Conservation (phyloP, 2,888 invertebrate genomes). For the Lepidocyrtoides sp. region DNA sequence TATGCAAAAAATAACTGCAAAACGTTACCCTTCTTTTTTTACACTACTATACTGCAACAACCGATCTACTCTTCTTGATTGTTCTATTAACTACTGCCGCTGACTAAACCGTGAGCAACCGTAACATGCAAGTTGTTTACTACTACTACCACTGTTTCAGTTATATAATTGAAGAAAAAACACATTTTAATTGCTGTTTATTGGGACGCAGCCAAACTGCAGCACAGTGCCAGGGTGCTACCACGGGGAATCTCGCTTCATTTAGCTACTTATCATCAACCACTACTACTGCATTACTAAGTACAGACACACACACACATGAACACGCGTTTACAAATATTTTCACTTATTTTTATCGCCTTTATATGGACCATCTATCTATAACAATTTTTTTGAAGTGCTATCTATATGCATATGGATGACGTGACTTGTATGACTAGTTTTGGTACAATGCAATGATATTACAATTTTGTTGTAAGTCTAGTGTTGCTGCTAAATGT, state of each 20-base stretch:
- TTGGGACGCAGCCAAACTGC: slow-evolving; percentile 24
- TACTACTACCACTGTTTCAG: neutral
- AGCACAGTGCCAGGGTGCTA: neutral
- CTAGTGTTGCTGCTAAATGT: slow-evolving; percentile 20
- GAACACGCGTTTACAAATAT: neutral
- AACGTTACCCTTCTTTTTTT: neutral
- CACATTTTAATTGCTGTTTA: slow-evolving; percentile 7
- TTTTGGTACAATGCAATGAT: neutral
- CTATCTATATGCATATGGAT: neutral
- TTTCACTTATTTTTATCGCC: neutral
- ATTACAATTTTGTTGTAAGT: neutral
- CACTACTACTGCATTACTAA: neutral
- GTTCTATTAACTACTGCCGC: neutral
- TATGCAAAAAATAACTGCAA: neutral
- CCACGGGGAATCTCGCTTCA: neutral
- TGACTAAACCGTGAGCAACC: neutral
- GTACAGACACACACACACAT: neutral
- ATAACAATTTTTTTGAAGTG: too few species aligned
- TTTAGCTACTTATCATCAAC: neutral
- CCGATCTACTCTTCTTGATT: too few species aligned
- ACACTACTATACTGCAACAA: neutral
- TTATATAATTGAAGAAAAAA: slow-evolving; percentile 33
- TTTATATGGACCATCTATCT: slow-evolving; percentile 16
- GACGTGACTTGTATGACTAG: neutral
- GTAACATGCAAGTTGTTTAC: neutral